A percentile compares a stretch with the other conserved stretches of the same genome.
These are phyloP conservation scores for Penaeus monodon DNA, from an alignment of 2,888 invertebrate genomes.

Conservation along the genomic window DNA sequence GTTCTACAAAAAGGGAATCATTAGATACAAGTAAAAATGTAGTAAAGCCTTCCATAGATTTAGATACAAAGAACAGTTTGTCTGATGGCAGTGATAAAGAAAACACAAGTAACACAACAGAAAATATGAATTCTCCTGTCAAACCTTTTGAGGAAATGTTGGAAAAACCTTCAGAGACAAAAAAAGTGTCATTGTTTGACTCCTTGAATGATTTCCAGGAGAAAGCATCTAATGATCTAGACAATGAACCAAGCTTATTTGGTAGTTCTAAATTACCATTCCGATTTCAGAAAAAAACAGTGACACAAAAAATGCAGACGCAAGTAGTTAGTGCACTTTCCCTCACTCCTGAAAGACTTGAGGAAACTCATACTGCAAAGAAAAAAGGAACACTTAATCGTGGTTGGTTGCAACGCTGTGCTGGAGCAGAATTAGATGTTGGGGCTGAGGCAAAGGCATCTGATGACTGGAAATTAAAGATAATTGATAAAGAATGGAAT, in stretches of 20 bases:
- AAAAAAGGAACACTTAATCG: constrained; percentile 26
- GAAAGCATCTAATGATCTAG: no score
- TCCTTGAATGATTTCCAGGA: no score
- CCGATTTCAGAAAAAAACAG: not conserved
- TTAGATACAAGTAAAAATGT: no score
- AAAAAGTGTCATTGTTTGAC: no score
- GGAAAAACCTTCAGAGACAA: no score
- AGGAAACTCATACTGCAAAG: not conserved
- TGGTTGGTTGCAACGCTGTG: constrained; percentile 44
- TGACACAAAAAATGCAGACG: not conserved
- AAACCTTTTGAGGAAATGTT: no score
- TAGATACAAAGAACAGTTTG: no score
- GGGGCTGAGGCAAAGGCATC: not conserved
- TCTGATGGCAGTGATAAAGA: not conserved
- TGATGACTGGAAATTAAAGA: constrained; percentile 47
- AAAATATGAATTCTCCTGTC: no score
- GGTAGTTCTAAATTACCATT: not conserved
- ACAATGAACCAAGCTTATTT: no score
- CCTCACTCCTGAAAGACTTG: not conserved
- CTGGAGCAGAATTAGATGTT: constrained; percentile 2
- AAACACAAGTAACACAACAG: not conserved
- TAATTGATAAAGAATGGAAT: constrained; percentile 42
- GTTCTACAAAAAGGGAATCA: not conserved
- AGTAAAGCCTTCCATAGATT: no score
- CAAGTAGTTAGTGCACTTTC: constrained; percentile 17